Percentiles rank a stretch among this genome's conserved stretches.
Conservation (phyloP, 2,113 vertebrate species). For the Globicephala melas region DNA sequence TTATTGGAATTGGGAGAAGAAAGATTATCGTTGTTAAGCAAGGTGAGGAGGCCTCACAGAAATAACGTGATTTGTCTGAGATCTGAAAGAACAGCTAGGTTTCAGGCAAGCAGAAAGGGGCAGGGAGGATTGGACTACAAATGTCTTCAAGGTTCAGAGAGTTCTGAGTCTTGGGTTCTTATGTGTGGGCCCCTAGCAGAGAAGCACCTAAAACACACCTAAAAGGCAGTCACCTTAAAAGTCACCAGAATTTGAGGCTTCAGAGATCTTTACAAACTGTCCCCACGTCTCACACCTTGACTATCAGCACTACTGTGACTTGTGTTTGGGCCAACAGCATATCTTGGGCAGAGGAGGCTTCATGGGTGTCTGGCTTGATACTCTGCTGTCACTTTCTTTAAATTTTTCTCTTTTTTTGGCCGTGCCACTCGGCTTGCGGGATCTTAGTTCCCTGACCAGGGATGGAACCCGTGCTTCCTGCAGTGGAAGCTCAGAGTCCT, state of each 20-base stretch:
- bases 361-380: not conserved
- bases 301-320: rapidly evolving
- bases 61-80: not conserved
- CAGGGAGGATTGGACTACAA: rapidly evolving
- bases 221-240: not conserved
- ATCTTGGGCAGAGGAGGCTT: not conserved
- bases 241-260: not conserved
- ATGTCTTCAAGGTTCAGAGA: not conserved
- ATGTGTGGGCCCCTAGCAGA: not conserved
- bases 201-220: not conserved
- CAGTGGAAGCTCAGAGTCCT: no score
- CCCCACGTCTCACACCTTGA: not conserved
- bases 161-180: not conserved
- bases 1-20: not conserved
- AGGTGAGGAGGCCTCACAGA: not conserved
- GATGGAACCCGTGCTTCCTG: no score
- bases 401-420: not conserved
- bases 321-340: not conserved
- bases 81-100: not conserved
- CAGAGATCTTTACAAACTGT: not conserved
- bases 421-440: no score
- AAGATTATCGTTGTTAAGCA: not conserved
- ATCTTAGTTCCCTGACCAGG: no score
- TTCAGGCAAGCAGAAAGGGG: not conserved
- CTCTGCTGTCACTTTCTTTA: not conserved